Evolutionary conservation across 1,140 invertebrate genomes (phyloP).

Genomic region (Listronotus oregonensis): DNA sequence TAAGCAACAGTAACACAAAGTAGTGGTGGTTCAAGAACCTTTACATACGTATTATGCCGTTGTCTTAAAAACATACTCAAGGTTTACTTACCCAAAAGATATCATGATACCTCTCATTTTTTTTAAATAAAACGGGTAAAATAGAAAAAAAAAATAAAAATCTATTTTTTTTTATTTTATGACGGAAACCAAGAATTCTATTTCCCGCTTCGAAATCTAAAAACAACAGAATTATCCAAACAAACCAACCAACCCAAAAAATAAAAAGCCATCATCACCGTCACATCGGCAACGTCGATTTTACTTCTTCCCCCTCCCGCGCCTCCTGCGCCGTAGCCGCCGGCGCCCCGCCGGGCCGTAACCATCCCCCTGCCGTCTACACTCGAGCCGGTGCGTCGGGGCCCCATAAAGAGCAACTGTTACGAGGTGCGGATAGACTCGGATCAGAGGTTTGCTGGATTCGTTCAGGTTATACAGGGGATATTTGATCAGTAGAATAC

Average conservation of each 20-base stretch:
- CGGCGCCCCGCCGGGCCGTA: constrained; percentile 44
- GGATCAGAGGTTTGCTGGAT: not conserved
- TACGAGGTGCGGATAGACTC: constrained; percentile 3
- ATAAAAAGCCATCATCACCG: not conserved
- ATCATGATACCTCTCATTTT: too few relatives aligned
- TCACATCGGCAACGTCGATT: constrained; percentile 30
- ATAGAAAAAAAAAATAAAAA: too few relatives aligned
- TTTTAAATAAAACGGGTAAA: too few relatives aligned
- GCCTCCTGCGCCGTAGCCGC: constrained; percentile 30
- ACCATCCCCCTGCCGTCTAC: constrained; percentile 48
- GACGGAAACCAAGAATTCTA: not conserved
- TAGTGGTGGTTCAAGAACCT: too few relatives aligned
- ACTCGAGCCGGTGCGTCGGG: constrained; percentile 48
- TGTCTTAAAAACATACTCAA: too few relatives aligned
- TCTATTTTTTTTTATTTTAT: too few relatives aligned
- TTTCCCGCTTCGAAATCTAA: not conserved
- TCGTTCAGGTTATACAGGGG: not conserved
- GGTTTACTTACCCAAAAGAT: too few relatives aligned
- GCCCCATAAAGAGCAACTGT: constrained; percentile 38
- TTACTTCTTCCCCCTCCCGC: constrained; percentile 47
- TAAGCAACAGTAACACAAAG: too few relatives aligned
- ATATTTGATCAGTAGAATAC: not conserved
- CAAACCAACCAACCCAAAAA: too few relatives aligned
- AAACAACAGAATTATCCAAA: constrained; percentile 7
- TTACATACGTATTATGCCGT: too few relatives aligned